Conservation (phyloP, 2,113 vertebrate species). For the Carassius carassius region DNA sequence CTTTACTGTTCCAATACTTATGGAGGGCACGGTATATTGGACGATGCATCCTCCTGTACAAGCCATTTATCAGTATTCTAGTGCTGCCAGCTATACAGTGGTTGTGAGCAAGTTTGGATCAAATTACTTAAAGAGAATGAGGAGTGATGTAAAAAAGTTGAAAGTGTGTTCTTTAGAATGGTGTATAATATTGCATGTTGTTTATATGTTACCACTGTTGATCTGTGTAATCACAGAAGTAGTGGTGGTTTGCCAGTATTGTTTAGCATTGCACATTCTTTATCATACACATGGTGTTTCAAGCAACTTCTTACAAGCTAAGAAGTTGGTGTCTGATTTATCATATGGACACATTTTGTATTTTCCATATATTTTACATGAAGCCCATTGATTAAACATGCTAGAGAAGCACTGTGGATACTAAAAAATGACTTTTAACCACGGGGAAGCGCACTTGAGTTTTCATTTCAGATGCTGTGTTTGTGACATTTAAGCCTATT, state of each 20-base stretch:
- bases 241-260: neutral
- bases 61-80: too few relatives aligned
- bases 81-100: neutral
- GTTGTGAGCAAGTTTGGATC: neutral
- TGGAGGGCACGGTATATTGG: too few relatives aligned
- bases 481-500: conserved; percentile 13
- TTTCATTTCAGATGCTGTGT: neutral
- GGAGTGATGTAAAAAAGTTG: neutral
- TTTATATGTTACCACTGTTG: neutral
- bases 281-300: neutral
- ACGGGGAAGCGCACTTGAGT: neutral
- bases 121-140: neutral
- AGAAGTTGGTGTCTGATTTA: neutral
- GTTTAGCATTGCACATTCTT: neutral
- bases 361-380: neutral
- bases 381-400: neutral
- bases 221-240: neutral
- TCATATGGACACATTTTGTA: neutral
- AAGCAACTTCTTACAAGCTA: neutral
- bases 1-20: too few relatives aligned
- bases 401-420: neutral
- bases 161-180: neutral
- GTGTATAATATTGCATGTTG: neutral
- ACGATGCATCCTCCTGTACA: too few relatives aligned
- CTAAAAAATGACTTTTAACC: conserved; percentile 5